Evolutionary conservation across 64 coral and sea anemone species (phyloP).

Genomic region (Orbicella faveolata): DNA sequence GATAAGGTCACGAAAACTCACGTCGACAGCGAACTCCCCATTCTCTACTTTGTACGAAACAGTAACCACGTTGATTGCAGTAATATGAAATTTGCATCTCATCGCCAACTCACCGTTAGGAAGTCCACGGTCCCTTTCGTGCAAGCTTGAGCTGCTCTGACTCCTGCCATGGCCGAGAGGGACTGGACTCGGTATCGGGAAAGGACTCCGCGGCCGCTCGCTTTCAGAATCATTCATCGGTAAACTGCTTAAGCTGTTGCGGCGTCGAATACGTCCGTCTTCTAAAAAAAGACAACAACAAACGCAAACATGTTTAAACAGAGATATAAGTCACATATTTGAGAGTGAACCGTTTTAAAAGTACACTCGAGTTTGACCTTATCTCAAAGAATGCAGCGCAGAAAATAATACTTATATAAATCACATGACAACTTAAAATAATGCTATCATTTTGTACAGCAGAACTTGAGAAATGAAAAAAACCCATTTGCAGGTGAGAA

Average conservation of each 20-base stretch:
- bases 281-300: background rate
- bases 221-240: constrained; percentile 44
- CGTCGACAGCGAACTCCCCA: background rate
- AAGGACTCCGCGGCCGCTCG: constrained; percentile 25
- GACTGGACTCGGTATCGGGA: constrained; percentile 58
- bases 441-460: too few species aligned
- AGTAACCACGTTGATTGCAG: background rate
- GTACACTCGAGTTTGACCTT: too few species aligned
- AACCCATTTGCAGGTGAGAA: too few species aligned
- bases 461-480: too few species aligned
- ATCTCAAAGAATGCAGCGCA: too few species aligned
- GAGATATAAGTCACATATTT: background rate
- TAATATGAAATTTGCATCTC: background rate
- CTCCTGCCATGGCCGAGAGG: constrained; percentile 65
- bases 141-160: constrained; percentile 58
- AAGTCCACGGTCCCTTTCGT: constrained; percentile 20
- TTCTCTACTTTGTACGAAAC: background rate
- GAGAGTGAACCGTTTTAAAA: too few species aligned
- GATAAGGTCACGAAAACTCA: too few species aligned
- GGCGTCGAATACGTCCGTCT: constrained; percentile 46
- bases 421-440: too few species aligned
- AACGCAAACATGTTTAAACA: background rate
- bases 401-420: too few species aligned
- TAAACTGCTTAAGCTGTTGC: constrained; percentile 68
- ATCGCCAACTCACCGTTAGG: constrained; percentile 24